Conservation (phyloP, 1,140 invertebrate species). For the Aphis gossypii region DNA sequence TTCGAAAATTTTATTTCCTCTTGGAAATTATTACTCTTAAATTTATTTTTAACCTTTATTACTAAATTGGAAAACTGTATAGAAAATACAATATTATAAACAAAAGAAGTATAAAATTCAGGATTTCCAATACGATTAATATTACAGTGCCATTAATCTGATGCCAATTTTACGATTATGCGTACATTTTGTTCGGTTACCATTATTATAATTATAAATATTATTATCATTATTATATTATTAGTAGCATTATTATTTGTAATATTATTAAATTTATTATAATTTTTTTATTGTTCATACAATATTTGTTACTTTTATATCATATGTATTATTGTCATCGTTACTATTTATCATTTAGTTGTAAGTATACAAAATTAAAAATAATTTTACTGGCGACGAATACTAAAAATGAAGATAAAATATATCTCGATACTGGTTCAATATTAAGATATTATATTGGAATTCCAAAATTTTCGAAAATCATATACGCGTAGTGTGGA, state of each 20-base stretch:
- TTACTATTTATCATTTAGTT: not conserved
- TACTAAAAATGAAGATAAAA: not conserved
- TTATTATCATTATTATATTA: not conserved
- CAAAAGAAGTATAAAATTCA: not conserved
- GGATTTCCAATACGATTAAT: not conserved
- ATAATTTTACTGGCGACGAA: not conserved
- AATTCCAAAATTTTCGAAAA: not conserved
- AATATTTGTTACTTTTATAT: conserved; percentile 42
- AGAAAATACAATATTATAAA: not conserved
- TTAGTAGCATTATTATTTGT: not conserved
- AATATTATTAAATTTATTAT: not conserved
- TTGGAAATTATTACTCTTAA: not conserved
- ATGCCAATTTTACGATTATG: not conserved
- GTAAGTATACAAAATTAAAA: not conserved
- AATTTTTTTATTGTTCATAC: conserved; percentile 39
- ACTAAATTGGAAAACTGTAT: not conserved
- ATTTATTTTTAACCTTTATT: not conserved
- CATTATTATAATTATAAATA: conserved; percentile 23
- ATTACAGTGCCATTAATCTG: not conserved
- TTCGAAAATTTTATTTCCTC: not conserved
- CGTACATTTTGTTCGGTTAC: conserved; percentile 30
- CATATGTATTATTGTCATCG: not conserved
- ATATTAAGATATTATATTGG: not conserved
- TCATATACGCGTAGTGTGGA: not conserved
- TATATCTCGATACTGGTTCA: not conserved